Evolutionary conservation across 2,888 invertebrate species (phyloP).

Genomic region (Drosophila incognita): DNA sequence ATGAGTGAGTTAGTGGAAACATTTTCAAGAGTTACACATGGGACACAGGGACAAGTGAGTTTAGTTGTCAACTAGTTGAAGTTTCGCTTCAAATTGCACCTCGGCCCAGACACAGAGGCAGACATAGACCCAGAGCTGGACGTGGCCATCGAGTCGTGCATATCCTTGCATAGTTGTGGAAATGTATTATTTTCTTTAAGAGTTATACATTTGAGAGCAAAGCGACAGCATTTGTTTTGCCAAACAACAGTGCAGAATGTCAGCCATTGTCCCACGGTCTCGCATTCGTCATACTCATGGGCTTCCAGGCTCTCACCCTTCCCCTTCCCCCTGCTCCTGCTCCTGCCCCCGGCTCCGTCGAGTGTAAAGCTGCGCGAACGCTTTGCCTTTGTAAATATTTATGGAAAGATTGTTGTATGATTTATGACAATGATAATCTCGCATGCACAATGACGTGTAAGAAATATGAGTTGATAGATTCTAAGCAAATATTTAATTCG

Average conservation of each 20-base stretch:
- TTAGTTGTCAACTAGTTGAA: slow-evolving; percentile 41
- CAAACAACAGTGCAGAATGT: slow-evolving; percentile 7
- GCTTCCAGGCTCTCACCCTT: neutral
- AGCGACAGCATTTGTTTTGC: slow-evolving; percentile 35
- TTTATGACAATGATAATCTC: slow-evolving; percentile 78
- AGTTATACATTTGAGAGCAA: slow-evolving; percentile 47
- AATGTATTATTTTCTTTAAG: slow-evolving; percentile 45
- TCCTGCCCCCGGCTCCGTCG: too few relatives aligned
- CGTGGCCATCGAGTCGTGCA: slow-evolving; percentile 4
- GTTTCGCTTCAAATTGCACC: slow-evolving; percentile 25
- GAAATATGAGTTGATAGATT: slow-evolving; percentile 75
- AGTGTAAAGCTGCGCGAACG: slow-evolving; percentile 34
- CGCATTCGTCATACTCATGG: slow-evolving; percentile 32
- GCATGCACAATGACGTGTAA: slow-evolving; percentile 77
- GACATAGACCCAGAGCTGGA: neutral
- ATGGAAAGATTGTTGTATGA: slow-evolving; percentile 76
- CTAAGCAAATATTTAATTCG: slow-evolving; percentile 75
- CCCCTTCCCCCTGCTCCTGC: neutral
- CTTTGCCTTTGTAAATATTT: slow-evolving; percentile 76
- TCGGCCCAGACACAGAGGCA: neutral
- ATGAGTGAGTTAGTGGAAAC: slow-evolving; percentile 72
- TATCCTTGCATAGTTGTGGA: slow-evolving; percentile 24
- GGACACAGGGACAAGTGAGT: slow-evolving; percentile 23
- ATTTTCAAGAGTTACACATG: slow-evolving; percentile 43
- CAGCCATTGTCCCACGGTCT: neutral